phyloP scores from a whole-genome alignment of 1,140 invertebrate genomes.

The Pollicipes pollicipes region DNA sequence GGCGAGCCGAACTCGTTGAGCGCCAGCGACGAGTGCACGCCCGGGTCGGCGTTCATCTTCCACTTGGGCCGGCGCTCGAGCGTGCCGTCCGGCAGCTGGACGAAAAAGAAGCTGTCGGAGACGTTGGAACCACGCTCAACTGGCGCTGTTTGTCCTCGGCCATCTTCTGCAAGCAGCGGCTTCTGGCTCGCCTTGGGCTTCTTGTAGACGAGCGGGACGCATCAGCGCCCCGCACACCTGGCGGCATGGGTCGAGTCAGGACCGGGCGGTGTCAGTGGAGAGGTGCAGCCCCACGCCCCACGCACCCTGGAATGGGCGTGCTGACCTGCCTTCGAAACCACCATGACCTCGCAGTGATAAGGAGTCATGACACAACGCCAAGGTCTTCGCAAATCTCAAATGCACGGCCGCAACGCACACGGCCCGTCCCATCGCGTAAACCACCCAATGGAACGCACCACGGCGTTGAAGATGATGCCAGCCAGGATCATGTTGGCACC shows the following conservation, averaged over 20 bases:
- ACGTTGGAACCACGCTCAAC: conserved; percentile 65
- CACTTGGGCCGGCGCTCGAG: conserved; percentile 65
- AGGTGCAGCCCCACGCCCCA: too few relatives aligned
- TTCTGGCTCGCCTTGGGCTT: conserved; percentile 33
- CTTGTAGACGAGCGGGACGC: conserved; percentile 55
- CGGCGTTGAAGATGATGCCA: conserved; percentile 79
- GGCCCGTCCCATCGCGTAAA: too few relatives aligned
- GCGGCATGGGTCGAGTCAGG: too few relatives aligned
- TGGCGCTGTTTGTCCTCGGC: conserved; percentile 59
- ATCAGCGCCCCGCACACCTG: conserved; percentile 79
- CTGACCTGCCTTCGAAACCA: too few relatives aligned
- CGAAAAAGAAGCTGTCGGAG: conserved; percentile 68
- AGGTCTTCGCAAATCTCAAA: too few relatives aligned
- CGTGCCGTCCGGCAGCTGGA: conserved; percentile 69
- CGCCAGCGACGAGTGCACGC: conserved; percentile 77
- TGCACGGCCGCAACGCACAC: too few relatives aligned
- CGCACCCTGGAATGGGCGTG: too few relatives aligned
- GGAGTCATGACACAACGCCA: too few relatives aligned
- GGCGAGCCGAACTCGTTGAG: conserved; percentile 39
- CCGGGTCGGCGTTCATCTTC: conserved; percentile 59
- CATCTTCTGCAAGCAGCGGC: conserved; percentile 53
- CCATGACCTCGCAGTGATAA: too few relatives aligned
- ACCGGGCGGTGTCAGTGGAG: too few relatives aligned
- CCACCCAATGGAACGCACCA: conserved; percentile 30
- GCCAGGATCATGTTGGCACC: conserved; percentile 74